Conservation (phyloP, 1,140 invertebrate genomes). For the Xylocopa sonorina region DNA sequence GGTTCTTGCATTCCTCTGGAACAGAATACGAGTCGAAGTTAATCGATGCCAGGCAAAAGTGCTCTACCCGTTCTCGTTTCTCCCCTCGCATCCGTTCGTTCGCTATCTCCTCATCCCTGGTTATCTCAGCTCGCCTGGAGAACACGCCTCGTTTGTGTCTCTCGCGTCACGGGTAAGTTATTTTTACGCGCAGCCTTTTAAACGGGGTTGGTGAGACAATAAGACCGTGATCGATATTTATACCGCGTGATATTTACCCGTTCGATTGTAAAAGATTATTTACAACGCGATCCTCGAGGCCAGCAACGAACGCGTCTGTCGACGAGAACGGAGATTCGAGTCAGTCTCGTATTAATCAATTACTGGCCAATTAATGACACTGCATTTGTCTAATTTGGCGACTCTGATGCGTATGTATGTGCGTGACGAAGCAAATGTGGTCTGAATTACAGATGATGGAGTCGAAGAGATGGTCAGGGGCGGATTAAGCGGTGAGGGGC, state of each 20-base stretch:
- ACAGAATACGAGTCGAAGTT: too few relatives aligned
- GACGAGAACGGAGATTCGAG: too few relatives aligned
- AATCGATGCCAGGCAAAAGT: too few relatives aligned
- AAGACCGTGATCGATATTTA: constrained; percentile 9
- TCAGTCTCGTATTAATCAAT: too few relatives aligned
- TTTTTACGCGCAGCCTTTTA: constrained; percentile 19
- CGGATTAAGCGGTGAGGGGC: too few relatives aligned
- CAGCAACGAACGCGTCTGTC: background rate
- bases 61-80: constrained; percentile 19
- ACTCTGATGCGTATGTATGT: background rate
- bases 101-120: constrained; percentile 17
- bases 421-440: constrained; percentile 15
- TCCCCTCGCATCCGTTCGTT: background rate
- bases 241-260: background rate
- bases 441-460: too few relatives aligned
- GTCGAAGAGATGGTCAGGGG: too few relatives aligned
- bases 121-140: background rate
- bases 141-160: constrained; percentile 2
- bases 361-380: background rate
- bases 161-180: constrained; percentile 25
- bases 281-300: too few relatives aligned
- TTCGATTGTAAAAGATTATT: background rate
- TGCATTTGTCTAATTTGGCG: constrained; percentile 13
- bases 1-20: constrained; percentile 84
- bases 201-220: constrained; percentile 22